phyloP scores from a whole-genome alignment of 2,888 invertebrate species.

The Protula sp. region DNA sequence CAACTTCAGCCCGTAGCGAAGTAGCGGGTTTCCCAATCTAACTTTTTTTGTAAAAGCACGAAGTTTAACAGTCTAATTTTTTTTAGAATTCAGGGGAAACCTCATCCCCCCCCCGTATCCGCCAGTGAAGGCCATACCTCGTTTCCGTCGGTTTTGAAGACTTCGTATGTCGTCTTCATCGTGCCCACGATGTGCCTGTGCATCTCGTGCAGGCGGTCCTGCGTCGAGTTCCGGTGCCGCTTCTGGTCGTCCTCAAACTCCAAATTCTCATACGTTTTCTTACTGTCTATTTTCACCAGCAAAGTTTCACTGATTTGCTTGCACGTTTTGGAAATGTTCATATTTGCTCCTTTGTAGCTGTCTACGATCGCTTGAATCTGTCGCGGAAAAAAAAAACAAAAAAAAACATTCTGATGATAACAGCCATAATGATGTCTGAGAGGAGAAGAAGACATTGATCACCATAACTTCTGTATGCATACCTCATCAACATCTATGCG shows the following conservation, averaged over 20 bases:
- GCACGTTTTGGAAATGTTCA: slow-evolving; percentile 46
- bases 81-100: too few species aligned
- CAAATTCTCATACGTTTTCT: slow-evolving; percentile 50
- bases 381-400: too few species aligned
- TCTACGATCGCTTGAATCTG: slow-evolving; percentile 67
- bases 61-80: too few species aligned
- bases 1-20: too few species aligned
- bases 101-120: too few species aligned
- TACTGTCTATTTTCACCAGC: slow-evolving; percentile 50
- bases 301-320: slow-evolving; percentile 50
- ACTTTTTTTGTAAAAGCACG: too few species aligned
- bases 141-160: slow-evolving; percentile 42
- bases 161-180: slow-evolving; percentile 48
- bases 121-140: slow-evolving; percentile 29
- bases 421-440: too few species aligned
- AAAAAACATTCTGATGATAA: too few species aligned
- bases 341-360: slow-evolving; percentile 75
- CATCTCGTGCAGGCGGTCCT: slow-evolving; percentile 37
- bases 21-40: too few species aligned
- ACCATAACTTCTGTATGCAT: too few species aligned
- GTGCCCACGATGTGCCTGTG: slow-evolving; percentile 46
- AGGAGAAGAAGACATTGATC: too few species aligned
- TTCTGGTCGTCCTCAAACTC: slow-evolving; percentile 46
- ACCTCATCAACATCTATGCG: too few species aligned
- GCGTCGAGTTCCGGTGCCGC: slow-evolving; percentile 57